These are phyloP conservation scores for Rhodeus uyekii DNA, from an alignment of 2,797 vertebrate genomes.

Conservation along the genomic window DNA sequence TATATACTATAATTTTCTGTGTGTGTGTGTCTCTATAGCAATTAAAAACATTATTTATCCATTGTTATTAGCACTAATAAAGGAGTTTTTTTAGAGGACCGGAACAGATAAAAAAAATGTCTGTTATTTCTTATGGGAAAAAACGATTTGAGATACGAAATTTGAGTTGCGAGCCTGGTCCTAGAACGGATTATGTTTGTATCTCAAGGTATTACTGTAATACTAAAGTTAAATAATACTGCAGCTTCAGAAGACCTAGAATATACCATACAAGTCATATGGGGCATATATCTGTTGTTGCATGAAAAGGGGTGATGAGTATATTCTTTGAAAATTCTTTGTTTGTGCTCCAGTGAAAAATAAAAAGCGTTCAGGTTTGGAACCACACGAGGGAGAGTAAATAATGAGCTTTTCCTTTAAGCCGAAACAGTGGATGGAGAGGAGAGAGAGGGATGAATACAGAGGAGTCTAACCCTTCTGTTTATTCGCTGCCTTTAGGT, in stretches of 20 bases:
- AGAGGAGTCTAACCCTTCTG: slow-evolving; percentile 71
- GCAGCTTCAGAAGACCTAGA: background rate
- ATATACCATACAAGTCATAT: background rate
- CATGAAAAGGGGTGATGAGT: background rate
- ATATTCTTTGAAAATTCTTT: background rate
- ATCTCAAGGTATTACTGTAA: too few species aligned
- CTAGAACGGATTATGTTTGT: too few species aligned
- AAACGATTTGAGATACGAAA: too few species aligned
- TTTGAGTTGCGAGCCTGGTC: too few species aligned
- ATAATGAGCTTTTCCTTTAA: slow-evolving; percentile 32
- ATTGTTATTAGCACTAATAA: too few species aligned
- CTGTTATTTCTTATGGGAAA: too few species aligned
- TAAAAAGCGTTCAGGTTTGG: background rate
- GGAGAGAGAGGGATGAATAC: slow-evolving; percentile 63
- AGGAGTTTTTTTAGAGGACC: too few species aligned
- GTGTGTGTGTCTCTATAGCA: too few species aligned
- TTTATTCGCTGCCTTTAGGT: slow-evolving; percentile 56
- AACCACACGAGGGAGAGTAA: slow-evolving; percentile 12
- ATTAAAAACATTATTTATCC: too few species aligned
- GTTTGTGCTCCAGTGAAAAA: background rate
- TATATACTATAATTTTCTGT: too few species aligned
- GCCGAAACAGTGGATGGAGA: slow-evolving; percentile 55
- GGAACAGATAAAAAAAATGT: too few species aligned
- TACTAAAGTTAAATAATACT: background rate
- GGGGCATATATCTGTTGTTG: background rate